phyloP scores from a whole-genome alignment of 2,797 vertebrate species.

The Melanotaenia parkinsoni region DNA sequence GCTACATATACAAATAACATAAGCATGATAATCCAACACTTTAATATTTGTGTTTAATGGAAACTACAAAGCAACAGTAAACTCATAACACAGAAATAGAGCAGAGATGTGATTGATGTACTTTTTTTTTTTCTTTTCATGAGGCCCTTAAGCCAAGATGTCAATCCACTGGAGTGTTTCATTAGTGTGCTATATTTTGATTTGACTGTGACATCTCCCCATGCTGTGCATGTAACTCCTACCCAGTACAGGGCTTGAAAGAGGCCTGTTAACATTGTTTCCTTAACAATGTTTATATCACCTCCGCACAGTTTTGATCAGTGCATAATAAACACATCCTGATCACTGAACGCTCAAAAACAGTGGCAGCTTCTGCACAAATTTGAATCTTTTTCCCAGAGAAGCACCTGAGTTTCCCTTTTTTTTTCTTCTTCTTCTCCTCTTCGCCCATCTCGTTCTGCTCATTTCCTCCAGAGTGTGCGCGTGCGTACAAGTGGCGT shows the following conservation, averaged over 20 bases:
- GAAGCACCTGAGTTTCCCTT: conserved; percentile 40
- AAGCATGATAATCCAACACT: conserved; percentile 9
- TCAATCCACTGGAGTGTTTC: conserved; percentile 76
- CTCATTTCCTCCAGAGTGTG: conserved; percentile 38
- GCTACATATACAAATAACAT: conserved; percentile 60
- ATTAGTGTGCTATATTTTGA: conserved; percentile 76
- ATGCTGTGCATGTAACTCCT: conserved; percentile 67
- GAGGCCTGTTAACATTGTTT: conserved; percentile 70
- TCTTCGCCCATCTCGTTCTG: conserved; percentile 20
- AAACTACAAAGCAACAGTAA: conserved; percentile 42
- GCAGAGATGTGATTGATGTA: conserved; percentile 72
- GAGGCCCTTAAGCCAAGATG: conserved; percentile 66
- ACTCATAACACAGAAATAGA: conserved; percentile 58
- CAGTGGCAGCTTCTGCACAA: conserved; percentile 59
- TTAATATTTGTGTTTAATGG: conserved; percentile 37
- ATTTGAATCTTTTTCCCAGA: conserved; percentile 46
- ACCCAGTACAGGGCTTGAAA: conserved; percentile 69
- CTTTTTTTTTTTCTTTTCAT: conserved; percentile 59
- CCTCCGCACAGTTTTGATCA: conserved; percentile 78
- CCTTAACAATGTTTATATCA: conserved; percentile 79
- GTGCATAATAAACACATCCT: conserved; percentile 70
- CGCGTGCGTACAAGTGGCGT: conserved; percentile 39
- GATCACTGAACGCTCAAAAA: conserved; percentile 69
- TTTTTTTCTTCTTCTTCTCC: conserved; percentile 24
- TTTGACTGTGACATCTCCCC: conserved; percentile 73